phyloP scores from a whole-genome alignment of 2,797 vertebrate species.

The Mormyrus hasselquistii region DNA sequence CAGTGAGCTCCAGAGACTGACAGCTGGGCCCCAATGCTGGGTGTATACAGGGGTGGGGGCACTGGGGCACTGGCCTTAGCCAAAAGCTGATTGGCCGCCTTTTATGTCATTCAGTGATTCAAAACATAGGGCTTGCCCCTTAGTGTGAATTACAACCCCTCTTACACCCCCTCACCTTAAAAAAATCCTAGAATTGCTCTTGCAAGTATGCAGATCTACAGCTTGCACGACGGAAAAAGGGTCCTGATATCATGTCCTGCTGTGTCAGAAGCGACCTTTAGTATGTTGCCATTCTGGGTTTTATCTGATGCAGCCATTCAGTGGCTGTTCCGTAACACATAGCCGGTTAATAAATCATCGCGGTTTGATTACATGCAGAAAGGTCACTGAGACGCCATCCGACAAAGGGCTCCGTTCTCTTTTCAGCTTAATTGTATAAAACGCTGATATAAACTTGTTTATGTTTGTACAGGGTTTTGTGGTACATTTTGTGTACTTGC shows the following conservation, averaged over 20 bases:
- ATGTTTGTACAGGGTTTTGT: neutral
- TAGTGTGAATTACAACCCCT: neutral
- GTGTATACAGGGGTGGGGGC: neutral
- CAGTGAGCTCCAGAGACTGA: neutral
- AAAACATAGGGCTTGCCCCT: neutral
- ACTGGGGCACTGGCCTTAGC: neutral
- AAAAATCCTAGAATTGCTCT: neutral
- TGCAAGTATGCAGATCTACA: neutral
- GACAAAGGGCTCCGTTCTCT: neutral
- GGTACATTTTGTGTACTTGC: neutral
- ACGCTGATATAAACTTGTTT: neutral
- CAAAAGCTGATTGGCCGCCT: neutral
- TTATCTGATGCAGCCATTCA: neutral
- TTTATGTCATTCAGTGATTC: neutral
- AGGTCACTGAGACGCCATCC: neutral
- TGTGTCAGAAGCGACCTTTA: conserved; percentile 1
- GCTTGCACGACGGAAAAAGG: neutral
- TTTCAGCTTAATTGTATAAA: conserved; percentile 4
- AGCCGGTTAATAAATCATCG: neutral
- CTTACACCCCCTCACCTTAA: neutral
- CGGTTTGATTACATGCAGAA: neutral
- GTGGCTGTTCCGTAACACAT: neutral
- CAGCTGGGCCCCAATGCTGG: neutral
- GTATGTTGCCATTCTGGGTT: neutral
- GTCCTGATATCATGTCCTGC: neutral